Base-by-base conservation (phyloP, 1,140 invertebrate genomes). In the Drosophila virilis region DNA sequence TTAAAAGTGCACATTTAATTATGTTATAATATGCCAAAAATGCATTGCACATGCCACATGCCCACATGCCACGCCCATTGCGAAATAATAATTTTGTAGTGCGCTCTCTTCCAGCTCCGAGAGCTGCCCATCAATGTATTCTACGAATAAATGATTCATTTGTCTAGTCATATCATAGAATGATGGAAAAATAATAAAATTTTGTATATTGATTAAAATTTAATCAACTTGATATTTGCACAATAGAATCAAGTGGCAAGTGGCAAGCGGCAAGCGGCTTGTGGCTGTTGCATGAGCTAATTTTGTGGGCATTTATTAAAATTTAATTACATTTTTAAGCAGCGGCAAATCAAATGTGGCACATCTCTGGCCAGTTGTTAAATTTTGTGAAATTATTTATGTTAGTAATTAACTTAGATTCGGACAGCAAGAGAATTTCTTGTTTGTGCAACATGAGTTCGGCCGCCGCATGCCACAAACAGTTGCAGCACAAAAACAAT, bases 1-100 rank as follows among this genome's bases (percentile, higher is more conserved):
- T 88, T 88, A 88, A 69, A 86, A 70, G 59, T 74, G 68, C 76
- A 79, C 82, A 86, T 86, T 82, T 79, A 83, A 88, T 88, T 86
- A 76, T 78, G 50, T 72, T 51, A 54, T 51, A 58, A 78, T 78
- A 65, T 42, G 50, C 71, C 70, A 64, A 74, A 74, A 80, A 66
- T 60, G 37, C 77, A 57, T 33, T 46, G 12, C 12, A 55, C 51
- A 22, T 58, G 45, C 37, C 52, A 28, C 35, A 33, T 15, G 10
- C 22, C 28, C 8, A 6, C 43, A 51, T 10, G 8, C 22, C 32
- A 33, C 17, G 35, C 35, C 51, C 32, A 80, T 72, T 80, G 64
- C 71, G 50, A 72, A 73, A 79, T 83, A 79, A 83, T 78, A 68
- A 43, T 43, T 43, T 43, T 12, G 6, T 43, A 15, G 4, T 28